phyloP scores from a whole-genome alignment of 2,113 vertebrate species.

The Channa argus region DNA sequence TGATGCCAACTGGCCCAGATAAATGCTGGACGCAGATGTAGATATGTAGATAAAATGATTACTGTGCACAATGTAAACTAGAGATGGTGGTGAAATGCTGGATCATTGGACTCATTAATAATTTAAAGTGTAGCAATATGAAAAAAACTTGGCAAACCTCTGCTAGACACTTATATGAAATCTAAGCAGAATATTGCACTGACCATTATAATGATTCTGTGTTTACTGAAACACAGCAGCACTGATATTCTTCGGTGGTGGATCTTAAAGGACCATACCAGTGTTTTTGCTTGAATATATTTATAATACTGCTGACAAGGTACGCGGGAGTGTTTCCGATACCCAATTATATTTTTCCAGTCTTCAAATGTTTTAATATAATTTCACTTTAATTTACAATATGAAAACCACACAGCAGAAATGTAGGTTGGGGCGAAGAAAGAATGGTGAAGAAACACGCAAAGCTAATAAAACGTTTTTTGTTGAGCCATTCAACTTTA shows the following conservation, averaged over 20 bases:
- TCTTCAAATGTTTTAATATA: not conserved
- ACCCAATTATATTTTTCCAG: not conserved
- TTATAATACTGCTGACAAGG: constrained; percentile 11
- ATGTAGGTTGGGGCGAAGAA: too few species aligned
- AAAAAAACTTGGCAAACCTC: constrained; percentile 31
- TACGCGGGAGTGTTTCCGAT: not conserved
- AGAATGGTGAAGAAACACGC: too few species aligned
- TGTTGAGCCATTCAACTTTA: not conserved
- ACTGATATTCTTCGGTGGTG: not conserved
- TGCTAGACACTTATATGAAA: constrained; percentile 10
- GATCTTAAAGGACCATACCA: constrained; percentile 10
- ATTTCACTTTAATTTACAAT: too few species aligned
- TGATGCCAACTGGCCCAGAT: constrained; percentile 19
- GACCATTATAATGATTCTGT: constrained; percentile 4
- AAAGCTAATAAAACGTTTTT: not conserved
- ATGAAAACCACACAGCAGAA: too few species aligned
- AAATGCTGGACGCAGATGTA: not conserved
- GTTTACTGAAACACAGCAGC: constrained; percentile 24
- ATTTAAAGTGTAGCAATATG: constrained; percentile 19
- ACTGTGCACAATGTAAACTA: constrained; percentile 5
- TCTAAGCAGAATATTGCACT: constrained; percentile 29
- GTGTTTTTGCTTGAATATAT: not conserved
- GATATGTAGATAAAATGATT: not conserved
- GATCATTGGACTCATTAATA: constrained; percentile 32
- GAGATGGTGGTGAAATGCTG: constrained; percentile 5